Conservation (phyloP, 64 coral and sea anemone genomes). For the Stylophora pistillata region DNA sequence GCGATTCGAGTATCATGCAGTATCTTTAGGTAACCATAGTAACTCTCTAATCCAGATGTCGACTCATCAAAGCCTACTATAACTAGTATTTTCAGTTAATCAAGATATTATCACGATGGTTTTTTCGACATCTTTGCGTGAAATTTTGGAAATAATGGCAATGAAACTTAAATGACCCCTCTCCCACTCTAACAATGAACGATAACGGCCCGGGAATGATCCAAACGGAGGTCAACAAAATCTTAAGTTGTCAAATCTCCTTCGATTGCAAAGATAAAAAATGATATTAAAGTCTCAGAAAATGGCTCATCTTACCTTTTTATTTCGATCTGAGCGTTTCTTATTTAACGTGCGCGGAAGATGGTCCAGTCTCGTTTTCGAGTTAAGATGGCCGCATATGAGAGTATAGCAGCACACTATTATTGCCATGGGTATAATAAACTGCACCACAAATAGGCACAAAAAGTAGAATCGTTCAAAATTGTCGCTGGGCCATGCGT, state of each 20-base stretch:
- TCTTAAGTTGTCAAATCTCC: too few species aligned
- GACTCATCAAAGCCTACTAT: not conserved
- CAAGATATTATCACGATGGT: too few species aligned
- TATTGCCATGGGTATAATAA: constrained; percentile 69
- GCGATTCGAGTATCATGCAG: too few species aligned
- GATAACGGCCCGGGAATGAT: too few species aligned
- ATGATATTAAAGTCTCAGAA: too few species aligned
- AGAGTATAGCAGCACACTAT: constrained; percentile 61
- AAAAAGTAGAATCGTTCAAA: constrained; percentile 83
- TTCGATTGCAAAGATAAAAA: too few species aligned
- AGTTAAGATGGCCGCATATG: constrained; percentile 58
- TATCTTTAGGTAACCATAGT: not conserved
- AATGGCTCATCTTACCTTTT: constrained; percentile 58
- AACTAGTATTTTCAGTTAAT: too few species aligned
- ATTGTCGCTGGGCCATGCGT: constrained; percentile 72
- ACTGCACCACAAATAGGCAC: constrained; percentile 71
- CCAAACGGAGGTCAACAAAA: too few species aligned
- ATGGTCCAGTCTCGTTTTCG: not conserved
- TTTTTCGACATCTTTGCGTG: too few species aligned
- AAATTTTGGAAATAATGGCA: too few species aligned
- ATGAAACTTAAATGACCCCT: not conserved
- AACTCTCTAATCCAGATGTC: not conserved
- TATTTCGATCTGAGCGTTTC: constrained; percentile 53
- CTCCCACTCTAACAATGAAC: too few species aligned
- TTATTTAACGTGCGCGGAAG: not conserved